Conservation (phyloP, 2,888 invertebrate species). For the Brachyopa scutellaris region DNA sequence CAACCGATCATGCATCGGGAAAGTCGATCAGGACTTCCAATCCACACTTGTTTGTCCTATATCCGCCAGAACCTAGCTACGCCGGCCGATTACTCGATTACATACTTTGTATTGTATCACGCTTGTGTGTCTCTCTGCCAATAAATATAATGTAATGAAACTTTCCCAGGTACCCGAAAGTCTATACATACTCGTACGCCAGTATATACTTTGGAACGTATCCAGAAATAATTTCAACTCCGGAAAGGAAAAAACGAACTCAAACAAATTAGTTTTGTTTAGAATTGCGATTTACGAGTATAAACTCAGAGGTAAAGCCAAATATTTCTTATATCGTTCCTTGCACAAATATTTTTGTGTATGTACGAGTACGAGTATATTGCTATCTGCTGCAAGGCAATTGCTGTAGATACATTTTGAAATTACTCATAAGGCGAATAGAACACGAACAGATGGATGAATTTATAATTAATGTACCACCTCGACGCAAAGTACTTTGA, state of each 20-base stretch:
- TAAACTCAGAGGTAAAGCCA: not conserved
- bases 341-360: too few species aligned
- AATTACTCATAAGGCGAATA: not conserved
- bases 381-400: not conserved
- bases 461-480: constrained; percentile 11
- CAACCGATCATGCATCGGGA: too few species aligned
- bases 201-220: constrained; percentile 16
- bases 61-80: too few species aligned
- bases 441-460: constrained; percentile 4
- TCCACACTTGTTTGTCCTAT: too few species aligned
- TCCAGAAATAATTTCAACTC: constrained; percentile 5
- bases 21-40: too few species aligned
- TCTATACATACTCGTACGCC: not conserved
- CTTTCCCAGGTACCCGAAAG: not conserved
- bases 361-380: too few species aligned
- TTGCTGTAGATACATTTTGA: not conserved
- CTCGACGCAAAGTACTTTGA: not conserved
- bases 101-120: too few species aligned
- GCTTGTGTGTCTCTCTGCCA: not conserved
- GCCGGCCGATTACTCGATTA: too few species aligned
- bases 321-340: constrained; percentile 30
- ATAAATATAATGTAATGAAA: too few species aligned
- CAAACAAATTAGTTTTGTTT: not conserved
- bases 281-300: too few species aligned
- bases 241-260: not conserved